Evolutionary conservation across 30 jellyfish, hydroid and myxozoan species (phyloP).

Genomic region (Aurelia sp.): DNA sequence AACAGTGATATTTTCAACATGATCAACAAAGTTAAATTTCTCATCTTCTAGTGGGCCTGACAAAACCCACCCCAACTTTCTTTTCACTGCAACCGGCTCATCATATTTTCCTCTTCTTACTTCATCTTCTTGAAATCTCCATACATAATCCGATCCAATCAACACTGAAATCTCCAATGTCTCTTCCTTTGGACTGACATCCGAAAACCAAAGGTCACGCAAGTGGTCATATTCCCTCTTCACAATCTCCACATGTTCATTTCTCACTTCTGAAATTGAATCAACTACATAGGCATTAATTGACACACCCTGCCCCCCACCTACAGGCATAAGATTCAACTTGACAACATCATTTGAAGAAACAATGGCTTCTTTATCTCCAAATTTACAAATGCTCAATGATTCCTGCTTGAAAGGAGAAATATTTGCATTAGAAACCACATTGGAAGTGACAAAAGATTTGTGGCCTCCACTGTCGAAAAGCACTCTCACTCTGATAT

Average conservation of each 20-base stretch:
- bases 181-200: neutral
- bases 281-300: conserved; percentile 6
- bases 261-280: neutral
- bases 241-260: neutral
- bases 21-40: neutral
- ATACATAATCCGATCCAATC: neutral
- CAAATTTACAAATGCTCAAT: too few relatives aligned
- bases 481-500: neutral
- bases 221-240: neutral
- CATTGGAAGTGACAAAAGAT: neutral
- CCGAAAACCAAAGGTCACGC: neutral
- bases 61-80: conserved; percentile 3
- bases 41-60: conserved; percentile 22
- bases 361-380: neutral
- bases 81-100: conserved; percentile 35
- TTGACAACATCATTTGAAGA: neutral
- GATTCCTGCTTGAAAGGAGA: too few relatives aligned
- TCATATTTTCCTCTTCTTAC: conserved; percentile 6
- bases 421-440: neutral
- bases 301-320: neutral
- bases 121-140: conserved; percentile 15
- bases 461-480: too few relatives aligned
- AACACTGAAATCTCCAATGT: neutral
- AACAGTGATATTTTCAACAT: neutral
- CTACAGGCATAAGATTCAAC: neutral